phyloP scores from a whole-genome alignment of 2,888 invertebrate genomes.

The Erynnis tages region DNA sequence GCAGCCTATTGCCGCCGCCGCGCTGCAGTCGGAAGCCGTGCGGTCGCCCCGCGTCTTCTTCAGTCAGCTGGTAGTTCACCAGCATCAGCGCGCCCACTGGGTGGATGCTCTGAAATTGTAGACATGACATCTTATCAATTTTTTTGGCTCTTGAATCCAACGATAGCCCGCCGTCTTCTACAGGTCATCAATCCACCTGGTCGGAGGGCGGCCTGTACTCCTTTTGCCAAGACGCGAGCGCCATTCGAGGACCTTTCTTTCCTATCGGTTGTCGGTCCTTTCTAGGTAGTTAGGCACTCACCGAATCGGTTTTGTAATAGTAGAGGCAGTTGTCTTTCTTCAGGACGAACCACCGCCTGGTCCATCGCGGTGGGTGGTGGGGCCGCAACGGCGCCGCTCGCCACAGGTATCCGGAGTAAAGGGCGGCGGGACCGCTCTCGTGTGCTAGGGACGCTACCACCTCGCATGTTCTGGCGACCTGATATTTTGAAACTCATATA shows the following conservation, averaged over 20 bases:
- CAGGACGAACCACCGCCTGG: conserved; percentile 94
- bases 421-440: conserved; percentile 82
- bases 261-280: no score
- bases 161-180: no score
- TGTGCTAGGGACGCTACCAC: conserved; percentile 86
- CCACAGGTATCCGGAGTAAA: conserved; percentile 90
- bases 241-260: no score
- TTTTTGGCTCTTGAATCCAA: no score
- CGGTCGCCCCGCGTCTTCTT: conserved; percentile 84
- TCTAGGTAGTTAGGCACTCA: no score
- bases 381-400: conserved; percentile 81
- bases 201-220: no score
- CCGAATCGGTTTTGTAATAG: conserved; percentile 95
- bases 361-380: conserved; percentile 86
- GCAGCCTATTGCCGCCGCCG: conserved; percentile 86
- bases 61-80: conserved; percentile 88
- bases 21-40: conserved; percentile 87
- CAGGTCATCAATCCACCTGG: no score
- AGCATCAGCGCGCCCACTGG: conserved; percentile 95
- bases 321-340: conserved; percentile 96
- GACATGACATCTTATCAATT: no score
- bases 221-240: no score
- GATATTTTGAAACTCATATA: conserved; percentile 15
- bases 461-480: conserved; percentile 93
- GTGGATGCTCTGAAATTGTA: conserved; percentile 86